Evolutionary conservation across 2,888 invertebrate species (phyloP).

Genomic region (Elysia crispata): DNA sequence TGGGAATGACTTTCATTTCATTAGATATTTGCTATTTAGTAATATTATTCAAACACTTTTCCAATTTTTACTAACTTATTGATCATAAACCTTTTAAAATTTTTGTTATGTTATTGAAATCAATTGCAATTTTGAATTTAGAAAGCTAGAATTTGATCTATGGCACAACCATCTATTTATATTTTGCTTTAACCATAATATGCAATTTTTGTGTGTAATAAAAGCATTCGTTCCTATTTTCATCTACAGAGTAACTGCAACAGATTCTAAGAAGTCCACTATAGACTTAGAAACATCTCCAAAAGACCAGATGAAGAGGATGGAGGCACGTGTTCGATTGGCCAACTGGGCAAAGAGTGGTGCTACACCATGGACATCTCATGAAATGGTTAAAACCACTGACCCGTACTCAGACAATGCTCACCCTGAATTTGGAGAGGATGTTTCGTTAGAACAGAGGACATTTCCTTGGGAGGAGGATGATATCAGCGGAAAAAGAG

Average conservation of each 20-base stretch:
- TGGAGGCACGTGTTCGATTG: slow-evolving; percentile 31
- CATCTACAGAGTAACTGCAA: background rate
- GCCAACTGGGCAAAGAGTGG: slow-evolving; percentile 45
- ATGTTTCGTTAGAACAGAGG: background rate
- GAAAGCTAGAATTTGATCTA: no score
- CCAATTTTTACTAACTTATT: no score
- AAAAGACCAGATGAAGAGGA: slow-evolving; percentile 29
- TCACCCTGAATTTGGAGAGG: background rate
- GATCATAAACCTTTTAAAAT: no score
- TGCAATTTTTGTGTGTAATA: no score
- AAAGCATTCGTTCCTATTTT: background rate
- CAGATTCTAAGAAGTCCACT: background rate
- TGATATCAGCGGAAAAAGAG: background rate
- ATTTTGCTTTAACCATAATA: no score
- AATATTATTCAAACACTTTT: no score
- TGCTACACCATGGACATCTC: slow-evolving; percentile 38
- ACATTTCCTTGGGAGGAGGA: background rate
- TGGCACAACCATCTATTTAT: no score
- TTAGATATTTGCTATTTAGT: no score
- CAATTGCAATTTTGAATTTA: no score
- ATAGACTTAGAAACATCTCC: background rate
- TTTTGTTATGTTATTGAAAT: no score
- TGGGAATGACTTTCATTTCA: no score
- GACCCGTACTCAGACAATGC: background rate
- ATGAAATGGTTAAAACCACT: background rate